Base-by-base conservation (phyloP, 2,888 invertebrate species). In the Cataglyphis altisquamis region DNA sequence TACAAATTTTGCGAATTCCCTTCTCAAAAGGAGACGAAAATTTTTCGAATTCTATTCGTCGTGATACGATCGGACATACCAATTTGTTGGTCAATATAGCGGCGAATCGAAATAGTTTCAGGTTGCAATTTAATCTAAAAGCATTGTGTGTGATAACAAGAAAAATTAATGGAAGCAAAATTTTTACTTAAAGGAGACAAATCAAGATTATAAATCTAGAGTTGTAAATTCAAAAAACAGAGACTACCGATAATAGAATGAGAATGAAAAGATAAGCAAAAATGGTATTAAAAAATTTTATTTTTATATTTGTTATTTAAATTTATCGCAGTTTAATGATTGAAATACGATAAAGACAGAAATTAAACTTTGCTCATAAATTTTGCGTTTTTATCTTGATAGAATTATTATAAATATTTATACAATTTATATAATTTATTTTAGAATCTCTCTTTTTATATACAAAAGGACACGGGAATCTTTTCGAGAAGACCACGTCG, bases 1-100 rank as follows among this genome's bases (percentile, higher is more conserved):
- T 70, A 45, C 60, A 72, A 60, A 78, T 78, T 78, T 72, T 60
- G 60, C 45, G 36, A 70, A 72, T 78, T 78, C 78, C 60, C 21
- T 41, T 60, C 72, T 60, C 60, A 57, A 78, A 78, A 60, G 60
- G 18, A 68, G 72, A 78, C 45, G 72, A 60, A 55, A 70, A 72
- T 72, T 78, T 78, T 70, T 78, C 60, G 60, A 60, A 78, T 60
- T 70, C 45, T 45, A 45, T 70, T 52, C 52, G 66, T 10, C 66
- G 67, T 32, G 45, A 78, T 70, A 32, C 0, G 29, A 29, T 15
- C 60, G n/a, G 12, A 12, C 60, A 6, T 21, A 12, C 5, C 48
- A 48, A 32, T 32, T 18, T 29, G 48, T 18, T 29, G 21, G 39
- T 12, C 41, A 15, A 21, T 21, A 39, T 48, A 48, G 10, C 48